Base-by-base conservation (phyloP, 2,888 invertebrate species). In the Choreutis nemorana region DNA sequence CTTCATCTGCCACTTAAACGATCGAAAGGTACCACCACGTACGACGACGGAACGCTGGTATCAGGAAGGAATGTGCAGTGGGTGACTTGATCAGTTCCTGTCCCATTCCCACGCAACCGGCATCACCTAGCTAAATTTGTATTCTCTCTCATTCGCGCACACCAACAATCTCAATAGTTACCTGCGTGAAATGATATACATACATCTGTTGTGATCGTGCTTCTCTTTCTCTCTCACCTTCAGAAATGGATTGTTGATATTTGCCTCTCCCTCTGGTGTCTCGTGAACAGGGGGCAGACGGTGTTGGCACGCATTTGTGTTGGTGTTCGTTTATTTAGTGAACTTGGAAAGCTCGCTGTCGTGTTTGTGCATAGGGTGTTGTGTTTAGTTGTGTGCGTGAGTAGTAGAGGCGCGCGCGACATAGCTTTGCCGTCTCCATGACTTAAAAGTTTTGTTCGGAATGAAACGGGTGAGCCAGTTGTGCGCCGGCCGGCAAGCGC, bases 1-100 rank as follows among this genome's bases (percentile, higher is more conserved):
- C 71, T 75, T 77, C 77, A 78, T 77, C 78, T 75, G 77, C 77
- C 77, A 78, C 77, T 78, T 75, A 77, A 78, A 70, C 77, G 78
- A 77, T 78, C 77, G 78, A 78, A 78, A 77, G 78, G 78, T 77
- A 78, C 73, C 70, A 66, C 53, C 48, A 42, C 33, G 33, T 23
- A 29, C 10, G n/a, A n/a, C n/a, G n/a, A n/a, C 71, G 60, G 56
- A 58, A 59, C 61, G 66, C 67, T 70, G 70, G 75, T 77, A 78
- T 77, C 75, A 75, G 75, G 72, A 75, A 77, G 78, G 78, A 78
- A 78, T 78, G 77, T 71, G 77, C 71, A 33, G 68, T 68, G 75
- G 73, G 77, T 75, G 70, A 77, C 77, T 77, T 72, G 71, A 71
- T 72, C 62, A 70, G 55, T 68, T 62, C 58, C 73, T 57, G 63